Percentiles rank a stretch among this genome's conserved stretches.
These are phyloP conservation scores for Bombycilla garrulus DNA, from an alignment of 2,113 vertebrate species.

Conservation along the genomic window DNA sequence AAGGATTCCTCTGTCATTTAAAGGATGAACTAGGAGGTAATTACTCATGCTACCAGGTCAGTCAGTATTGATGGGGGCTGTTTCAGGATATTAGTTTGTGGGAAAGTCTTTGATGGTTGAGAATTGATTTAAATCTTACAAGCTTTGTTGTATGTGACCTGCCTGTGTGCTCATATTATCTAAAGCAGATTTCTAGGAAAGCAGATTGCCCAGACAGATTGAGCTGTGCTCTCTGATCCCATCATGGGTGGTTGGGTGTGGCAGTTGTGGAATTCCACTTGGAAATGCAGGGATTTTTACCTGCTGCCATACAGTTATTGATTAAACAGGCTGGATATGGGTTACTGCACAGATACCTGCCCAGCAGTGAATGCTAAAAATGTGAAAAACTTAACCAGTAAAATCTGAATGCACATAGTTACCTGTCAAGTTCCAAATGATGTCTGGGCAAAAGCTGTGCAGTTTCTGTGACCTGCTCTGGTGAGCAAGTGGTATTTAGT, in stretches of 20 bases:
- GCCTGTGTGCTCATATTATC: background rate
- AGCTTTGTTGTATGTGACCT: background rate
- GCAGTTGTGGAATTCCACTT: background rate
- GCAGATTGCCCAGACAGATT: background rate
- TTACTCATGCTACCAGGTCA: conserved; percentile 27
- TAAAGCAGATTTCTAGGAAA: background rate
- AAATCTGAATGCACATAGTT: background rate
- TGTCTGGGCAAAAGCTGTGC: background rate
- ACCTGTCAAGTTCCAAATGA: background rate
- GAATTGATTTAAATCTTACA: conserved; percentile 5
- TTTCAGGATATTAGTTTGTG: background rate
- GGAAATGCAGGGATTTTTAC: background rate
- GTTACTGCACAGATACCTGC: background rate
- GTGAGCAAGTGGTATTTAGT: background rate
- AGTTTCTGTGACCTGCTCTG: background rate
- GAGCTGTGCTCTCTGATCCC: background rate
- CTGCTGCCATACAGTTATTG: background rate
- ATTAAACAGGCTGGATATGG: background rate
- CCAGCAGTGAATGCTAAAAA: background rate
- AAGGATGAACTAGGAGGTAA: conserved; percentile 49
- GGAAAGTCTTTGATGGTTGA: background rate
- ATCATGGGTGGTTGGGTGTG: background rate
- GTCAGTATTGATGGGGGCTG: background rate
- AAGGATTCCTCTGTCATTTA: conserved; percentile 11
- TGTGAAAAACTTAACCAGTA: background rate